Percentiles rank a stretch among this genome's conserved stretches.
phyloP scores from a whole-genome alignment of 2,113 vertebrate genomes.

The Rhinolophus sinicus region DNA sequence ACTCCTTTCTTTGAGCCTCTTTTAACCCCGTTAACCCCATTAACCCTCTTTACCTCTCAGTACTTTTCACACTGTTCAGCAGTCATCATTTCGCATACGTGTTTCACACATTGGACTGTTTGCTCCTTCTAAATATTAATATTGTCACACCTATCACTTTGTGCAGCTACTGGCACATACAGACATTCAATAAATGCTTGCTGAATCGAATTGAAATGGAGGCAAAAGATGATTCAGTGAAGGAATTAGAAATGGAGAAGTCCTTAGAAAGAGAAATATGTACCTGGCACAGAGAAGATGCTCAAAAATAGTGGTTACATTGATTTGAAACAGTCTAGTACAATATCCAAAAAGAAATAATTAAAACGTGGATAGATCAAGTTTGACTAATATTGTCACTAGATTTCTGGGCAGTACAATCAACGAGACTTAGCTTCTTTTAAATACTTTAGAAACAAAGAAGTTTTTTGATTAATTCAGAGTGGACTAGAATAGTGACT shows the following conservation, averaged over 20 bases:
- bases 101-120: background rate
- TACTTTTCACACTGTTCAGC: background rate
- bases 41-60: background rate
- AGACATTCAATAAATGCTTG: background rate
- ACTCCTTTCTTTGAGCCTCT: background rate
- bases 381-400: background rate
- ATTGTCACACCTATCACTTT: background rate
- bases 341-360: background rate
- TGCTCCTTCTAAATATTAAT: background rate
- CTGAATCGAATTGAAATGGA: background rate
- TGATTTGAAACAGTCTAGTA: background rate
- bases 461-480: background rate
- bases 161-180: background rate
- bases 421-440: background rate
- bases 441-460: background rate
- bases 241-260: background rate
- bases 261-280: background rate
- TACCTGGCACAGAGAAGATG: background rate
- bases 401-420: background rate
- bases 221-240: background rate
- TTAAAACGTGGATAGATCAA: background rate
- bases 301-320: background rate
- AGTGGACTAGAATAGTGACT: background rate
- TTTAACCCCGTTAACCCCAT: background rate
- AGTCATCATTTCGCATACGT: background rate